These are phyloP conservation scores for Pimephales promelas DNA, from an alignment of 2,113 vertebrate species.

Conservation along the genomic window DNA sequence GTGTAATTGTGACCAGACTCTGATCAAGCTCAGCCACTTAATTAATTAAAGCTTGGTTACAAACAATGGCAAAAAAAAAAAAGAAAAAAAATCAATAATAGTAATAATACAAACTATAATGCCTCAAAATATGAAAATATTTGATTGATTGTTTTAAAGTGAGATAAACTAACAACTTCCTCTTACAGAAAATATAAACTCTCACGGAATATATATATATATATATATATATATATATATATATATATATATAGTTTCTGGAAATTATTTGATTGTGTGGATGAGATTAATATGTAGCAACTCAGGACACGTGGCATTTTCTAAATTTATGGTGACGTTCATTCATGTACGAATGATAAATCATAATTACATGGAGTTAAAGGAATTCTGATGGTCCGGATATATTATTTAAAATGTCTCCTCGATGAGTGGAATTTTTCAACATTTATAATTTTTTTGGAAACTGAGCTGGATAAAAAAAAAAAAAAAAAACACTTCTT, in stretches of 20 bases:
- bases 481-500: too few species aligned
- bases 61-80: too few species aligned
- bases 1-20: background rate
- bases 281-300: background rate
- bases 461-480: too few species aligned
- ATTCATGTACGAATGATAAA: background rate
- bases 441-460: background rate
- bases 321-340: background rate
- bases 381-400: background rate
- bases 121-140: too few species aligned
- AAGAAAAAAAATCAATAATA: too few species aligned
- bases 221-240: too few species aligned
- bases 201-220: too few species aligned
- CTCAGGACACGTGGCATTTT: background rate
- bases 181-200: too few species aligned
- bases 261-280: background rate
- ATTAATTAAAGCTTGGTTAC: background rate
- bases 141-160: too few species aligned
- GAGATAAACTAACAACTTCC: too few species aligned
- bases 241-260: too few species aligned
- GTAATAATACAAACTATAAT: too few species aligned
- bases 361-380: background rate
- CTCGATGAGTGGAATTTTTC: background rate
- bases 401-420: background rate
- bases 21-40: background rate